Conservation (phyloP, 2,888 invertebrate genomes). For the Dinocampus coccinellae region DNA sequence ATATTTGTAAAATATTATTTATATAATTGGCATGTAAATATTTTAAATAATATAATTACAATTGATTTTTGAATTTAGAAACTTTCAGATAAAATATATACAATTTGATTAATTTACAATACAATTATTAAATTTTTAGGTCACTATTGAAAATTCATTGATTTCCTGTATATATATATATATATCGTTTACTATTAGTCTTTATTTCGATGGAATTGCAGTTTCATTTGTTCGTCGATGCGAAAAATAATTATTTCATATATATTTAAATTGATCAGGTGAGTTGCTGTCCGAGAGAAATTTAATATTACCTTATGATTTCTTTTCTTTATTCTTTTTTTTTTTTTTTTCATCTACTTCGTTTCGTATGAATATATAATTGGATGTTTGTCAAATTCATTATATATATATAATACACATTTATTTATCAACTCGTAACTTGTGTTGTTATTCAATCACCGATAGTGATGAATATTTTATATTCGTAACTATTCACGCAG, state of each 20-base stretch:
- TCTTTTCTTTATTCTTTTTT: neutral
- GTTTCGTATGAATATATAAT: too few relatives aligned
- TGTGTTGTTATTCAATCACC: neutral
- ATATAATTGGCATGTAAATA: neutral
- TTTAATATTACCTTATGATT: neutral
- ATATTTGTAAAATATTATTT: neutral
- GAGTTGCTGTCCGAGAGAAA: conserved; percentile 21
- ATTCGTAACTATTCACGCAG: neutral
- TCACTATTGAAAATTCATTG: conserved; percentile 27
- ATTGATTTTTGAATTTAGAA: neutral
- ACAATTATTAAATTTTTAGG: conserved; percentile 12
- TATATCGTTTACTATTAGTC: neutral
- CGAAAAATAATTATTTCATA: conserved; percentile 27
- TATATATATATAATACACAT: neutral
- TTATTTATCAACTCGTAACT: too few relatives aligned
- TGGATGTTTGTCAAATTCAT: too few relatives aligned
- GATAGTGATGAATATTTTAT: neutral
- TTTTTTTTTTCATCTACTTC: too few relatives aligned
- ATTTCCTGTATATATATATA: neutral
- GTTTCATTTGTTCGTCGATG: conserved; percentile 30
- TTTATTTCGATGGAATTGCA: conserved; percentile 1
- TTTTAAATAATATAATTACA: neutral
- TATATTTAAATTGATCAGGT: neutral
- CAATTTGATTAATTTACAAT: neutral
- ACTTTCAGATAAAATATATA: neutral